Evolutionary conservation across 2,113 vertebrate genomes (phyloP).

Genomic region (Excalfactoria chinensis): DNA sequence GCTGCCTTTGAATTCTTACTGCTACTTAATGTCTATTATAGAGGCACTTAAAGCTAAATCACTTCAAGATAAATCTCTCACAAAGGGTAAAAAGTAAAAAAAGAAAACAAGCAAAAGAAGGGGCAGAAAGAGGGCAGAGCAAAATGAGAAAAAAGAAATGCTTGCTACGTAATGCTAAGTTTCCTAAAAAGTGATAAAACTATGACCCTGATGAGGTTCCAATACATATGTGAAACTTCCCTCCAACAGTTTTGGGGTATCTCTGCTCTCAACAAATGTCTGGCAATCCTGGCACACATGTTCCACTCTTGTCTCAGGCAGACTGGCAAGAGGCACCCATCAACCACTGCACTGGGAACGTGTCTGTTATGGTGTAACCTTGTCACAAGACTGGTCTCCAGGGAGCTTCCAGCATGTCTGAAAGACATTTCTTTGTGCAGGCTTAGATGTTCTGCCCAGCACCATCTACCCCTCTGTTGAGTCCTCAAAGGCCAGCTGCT

Average conservation of each 20-base stretch:
- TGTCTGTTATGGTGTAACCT: neutral
- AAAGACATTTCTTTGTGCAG: slow-evolving; percentile 30
- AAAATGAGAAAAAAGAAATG: neutral
- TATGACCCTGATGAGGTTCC: neutral
- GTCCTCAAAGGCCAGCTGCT: neutral
- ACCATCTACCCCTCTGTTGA: neutral
- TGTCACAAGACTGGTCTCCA: neutral
- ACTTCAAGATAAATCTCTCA: neutral
- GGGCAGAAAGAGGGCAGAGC: neutral
- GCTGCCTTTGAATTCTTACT: neutral
- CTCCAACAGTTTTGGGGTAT: neutral
- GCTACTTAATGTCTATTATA: neutral
- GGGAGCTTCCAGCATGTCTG: neutral
- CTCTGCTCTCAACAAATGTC: neutral
- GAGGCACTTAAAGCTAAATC: neutral
- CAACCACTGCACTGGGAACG: neutral
- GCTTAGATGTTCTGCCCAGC: neutral
- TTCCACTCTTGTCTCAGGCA: neutral
- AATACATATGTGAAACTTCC: neutral
- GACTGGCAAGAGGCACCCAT: neutral
- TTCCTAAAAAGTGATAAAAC: neutral
- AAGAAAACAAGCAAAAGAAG: neutral
- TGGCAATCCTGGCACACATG: neutral
- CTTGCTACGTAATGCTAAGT: neutral
- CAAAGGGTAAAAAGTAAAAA: neutral